phyloP scores from a whole-genome alignment of 2,113 vertebrate genomes.

The Ctenodactylus gundi region DNA sequence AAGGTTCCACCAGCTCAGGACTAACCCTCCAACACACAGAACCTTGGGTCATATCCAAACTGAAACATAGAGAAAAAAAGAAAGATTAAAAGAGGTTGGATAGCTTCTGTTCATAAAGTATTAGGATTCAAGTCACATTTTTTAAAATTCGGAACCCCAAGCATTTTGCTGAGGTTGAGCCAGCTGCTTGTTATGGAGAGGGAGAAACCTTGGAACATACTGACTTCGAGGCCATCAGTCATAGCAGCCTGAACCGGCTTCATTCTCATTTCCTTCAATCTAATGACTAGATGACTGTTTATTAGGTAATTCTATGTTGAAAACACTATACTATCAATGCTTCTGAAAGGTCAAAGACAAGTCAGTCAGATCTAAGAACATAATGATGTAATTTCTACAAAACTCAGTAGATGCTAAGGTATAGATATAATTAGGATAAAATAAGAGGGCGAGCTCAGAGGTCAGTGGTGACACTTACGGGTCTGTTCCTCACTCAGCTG shows the following conservation, averaged over 20 bases:
- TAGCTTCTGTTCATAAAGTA: background rate
- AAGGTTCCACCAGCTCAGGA: background rate
- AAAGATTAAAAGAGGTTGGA: background rate
- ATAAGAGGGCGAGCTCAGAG: background rate
- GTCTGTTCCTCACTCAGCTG: background rate
- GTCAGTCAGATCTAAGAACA: background rate
- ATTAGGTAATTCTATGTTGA: background rate
- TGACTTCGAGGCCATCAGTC: background rate
- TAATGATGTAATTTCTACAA: background rate
- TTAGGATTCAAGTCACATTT: background rate
- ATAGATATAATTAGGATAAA: background rate
- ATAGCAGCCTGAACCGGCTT: background rate
- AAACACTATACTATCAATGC: background rate
- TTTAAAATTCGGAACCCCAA: background rate
- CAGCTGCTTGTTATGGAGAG: background rate
- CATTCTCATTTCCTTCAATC: background rate
- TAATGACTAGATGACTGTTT: background rate
- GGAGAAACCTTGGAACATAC: background rate
- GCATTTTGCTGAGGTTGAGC: background rate
- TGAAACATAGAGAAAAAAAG: background rate
- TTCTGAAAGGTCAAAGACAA: background rate
- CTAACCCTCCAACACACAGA: background rate
- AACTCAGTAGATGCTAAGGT: background rate
- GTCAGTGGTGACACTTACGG: background rate
- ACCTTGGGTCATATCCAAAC: background rate